A percentile compares a stretch with the other conserved stretches of the same genome.
phyloP scores from a whole-genome alignment of 2,888 invertebrate genomes.

The Petrophora chlorosata region DNA sequence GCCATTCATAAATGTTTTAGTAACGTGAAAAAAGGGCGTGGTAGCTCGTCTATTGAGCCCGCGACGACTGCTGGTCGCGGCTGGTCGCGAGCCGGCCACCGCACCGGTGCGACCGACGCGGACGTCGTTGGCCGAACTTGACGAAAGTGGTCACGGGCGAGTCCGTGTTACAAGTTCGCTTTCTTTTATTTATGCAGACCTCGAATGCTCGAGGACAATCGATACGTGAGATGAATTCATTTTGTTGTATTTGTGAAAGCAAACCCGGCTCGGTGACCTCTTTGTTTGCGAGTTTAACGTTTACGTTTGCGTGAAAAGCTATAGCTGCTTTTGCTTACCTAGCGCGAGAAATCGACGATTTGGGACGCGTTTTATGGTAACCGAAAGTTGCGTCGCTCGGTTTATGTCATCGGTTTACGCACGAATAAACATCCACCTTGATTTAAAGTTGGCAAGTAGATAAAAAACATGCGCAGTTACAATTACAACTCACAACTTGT shows the following conservation, averaged over 20 bases:
- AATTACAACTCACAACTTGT: too few species aligned
- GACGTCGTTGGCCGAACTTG: slow-evolving; percentile 35
- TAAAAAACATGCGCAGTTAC: background rate
- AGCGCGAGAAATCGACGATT: slow-evolving; percentile 65
- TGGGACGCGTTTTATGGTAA: slow-evolving; percentile 66
- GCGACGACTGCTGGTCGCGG: background rate
- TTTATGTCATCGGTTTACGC: slow-evolving; percentile 42
- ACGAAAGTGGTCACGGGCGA: slow-evolving; percentile 69
- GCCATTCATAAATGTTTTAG: slow-evolving; percentile 14
- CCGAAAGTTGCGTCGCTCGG: slow-evolving; percentile 47
- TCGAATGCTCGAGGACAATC: slow-evolving; percentile 79
- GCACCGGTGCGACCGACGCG: too few species aligned
- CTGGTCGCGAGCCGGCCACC: background rate
- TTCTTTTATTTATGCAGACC: slow-evolving; percentile 80
- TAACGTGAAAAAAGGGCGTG: slow-evolving; percentile 25
- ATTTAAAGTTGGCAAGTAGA: background rate
- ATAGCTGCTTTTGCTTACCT: slow-evolving; percentile 48
- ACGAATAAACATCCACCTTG: slow-evolving; percentile 23
- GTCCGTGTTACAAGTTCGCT: slow-evolving; percentile 74
- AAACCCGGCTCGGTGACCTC: slow-evolving; percentile 78
- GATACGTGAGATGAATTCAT: slow-evolving; percentile 83
- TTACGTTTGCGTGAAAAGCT: slow-evolving; percentile 76
- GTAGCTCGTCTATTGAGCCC: slow-evolving; percentile 8
- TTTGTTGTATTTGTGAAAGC: slow-evolving; percentile 83
- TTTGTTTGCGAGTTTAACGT: slow-evolving; percentile 61